Evolutionary conservation across 1,140 invertebrate species (phyloP).

Genomic region (Drosophila auraria): DNA sequence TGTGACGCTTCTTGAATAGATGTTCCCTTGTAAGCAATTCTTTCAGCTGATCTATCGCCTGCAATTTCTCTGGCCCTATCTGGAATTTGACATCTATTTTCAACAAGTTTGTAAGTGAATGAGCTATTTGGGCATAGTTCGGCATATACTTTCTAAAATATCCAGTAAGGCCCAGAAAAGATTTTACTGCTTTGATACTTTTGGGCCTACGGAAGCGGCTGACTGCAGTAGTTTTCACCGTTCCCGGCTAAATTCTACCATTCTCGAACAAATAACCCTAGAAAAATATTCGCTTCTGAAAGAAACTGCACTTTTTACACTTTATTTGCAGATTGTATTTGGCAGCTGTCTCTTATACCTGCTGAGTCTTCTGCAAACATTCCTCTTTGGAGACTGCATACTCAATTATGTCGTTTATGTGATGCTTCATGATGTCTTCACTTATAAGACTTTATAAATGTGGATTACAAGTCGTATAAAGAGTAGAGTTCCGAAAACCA

Average conservation of each 20-base stretch:
- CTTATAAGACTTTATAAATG: not conserved
- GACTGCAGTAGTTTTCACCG: not conserved
- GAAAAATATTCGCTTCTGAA: too few relatives aligned
- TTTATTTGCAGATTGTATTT: not conserved
- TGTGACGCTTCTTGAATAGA: not conserved
- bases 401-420: not conserved
- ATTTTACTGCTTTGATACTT: not conserved
- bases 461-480: too few relatives aligned
- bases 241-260: too few relatives aligned
- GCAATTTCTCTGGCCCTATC: too few relatives aligned
- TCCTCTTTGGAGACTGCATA: not conserved
- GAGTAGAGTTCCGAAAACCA: too few relatives aligned
- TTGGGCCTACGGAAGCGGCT: not conserved
- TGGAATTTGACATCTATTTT: too few relatives aligned
- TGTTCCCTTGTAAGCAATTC: not conserved
- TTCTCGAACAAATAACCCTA: not conserved
- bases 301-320: not conserved
- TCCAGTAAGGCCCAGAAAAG: not conserved
- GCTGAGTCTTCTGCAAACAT: not conserved
- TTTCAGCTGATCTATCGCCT: not conserved
- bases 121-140: too few relatives aligned
- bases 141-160: too few relatives aligned
- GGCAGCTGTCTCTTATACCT: not conserved
- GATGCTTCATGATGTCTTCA: not conserved
- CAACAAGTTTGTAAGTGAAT: too few relatives aligned